These are phyloP conservation scores for Xyrichtys novacula DNA, from an alignment of 2,797 vertebrate genomes.

Conservation along the genomic window DNA sequence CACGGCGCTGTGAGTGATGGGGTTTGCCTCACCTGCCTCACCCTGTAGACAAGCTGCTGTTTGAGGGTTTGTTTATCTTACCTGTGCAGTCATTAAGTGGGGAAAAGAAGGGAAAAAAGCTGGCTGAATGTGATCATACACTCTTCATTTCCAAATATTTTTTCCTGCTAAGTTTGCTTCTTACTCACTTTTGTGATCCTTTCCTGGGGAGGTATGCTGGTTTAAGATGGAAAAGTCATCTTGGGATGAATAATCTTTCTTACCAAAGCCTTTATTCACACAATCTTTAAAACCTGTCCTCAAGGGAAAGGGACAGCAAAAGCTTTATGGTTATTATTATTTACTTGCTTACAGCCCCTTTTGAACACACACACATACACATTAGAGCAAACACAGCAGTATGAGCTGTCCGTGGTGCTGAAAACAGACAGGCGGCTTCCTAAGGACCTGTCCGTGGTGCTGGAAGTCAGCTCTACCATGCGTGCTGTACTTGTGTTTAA, in stretches of 20 bases:
- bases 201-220: slow-evolving; percentile 43
- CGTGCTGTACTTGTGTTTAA: background rate
- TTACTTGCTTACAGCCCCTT: slow-evolving; percentile 53
- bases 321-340: slow-evolving; percentile 78
- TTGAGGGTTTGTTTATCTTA: slow-evolving; percentile 44
- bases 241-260: slow-evolving; percentile 79
- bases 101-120: slow-evolving; percentile 15
- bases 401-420: slow-evolving; percentile 65
- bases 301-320: slow-evolving; percentile 57
- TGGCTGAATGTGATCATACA: slow-evolving; percentile 12
- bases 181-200: slow-evolving; percentile 43
- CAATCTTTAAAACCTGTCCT: slow-evolving; percentile 76
- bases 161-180: slow-evolving; percentile 16
- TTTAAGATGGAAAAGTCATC: slow-evolving; percentile 70
- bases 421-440: slow-evolving; percentile 30
- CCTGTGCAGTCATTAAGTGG: slow-evolving; percentile 39
- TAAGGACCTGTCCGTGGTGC: slow-evolving; percentile 67
- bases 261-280: slow-evolving; percentile 80
- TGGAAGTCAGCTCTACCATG: slow-evolving; percentile 42
- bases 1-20: slow-evolving; percentile 24
- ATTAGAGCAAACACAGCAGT: background rate
- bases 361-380: background rate
- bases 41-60: slow-evolving; percentile 25
- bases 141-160: slow-evolving; percentile 7
- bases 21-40: slow-evolving; percentile 44